Evolutionary conservation across 2,797 vertebrate species (phyloP), one percentile per base, ranked within the genome.

Genomic region (Cynodonichthys magdalenae): DNA sequence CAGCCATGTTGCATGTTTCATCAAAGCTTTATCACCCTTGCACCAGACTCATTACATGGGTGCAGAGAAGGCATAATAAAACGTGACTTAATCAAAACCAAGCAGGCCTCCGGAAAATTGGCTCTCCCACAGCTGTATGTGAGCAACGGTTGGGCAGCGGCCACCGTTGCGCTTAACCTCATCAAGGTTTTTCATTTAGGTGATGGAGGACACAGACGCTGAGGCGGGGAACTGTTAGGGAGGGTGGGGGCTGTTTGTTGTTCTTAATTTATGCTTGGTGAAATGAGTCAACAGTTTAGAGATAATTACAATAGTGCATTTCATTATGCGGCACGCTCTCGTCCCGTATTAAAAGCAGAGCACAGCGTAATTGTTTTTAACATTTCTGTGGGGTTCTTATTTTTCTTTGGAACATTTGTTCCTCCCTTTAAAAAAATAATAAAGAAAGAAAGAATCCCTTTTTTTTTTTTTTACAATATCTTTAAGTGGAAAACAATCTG

Each of bases 11-110:
- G 89, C 88, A 90, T 89, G 84, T 92, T 94, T 92, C 91, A 94
- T 95, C 92, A 93, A 85, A 61, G 85, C 87, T 90, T 94, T 93
- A 95, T 93, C 94, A 91, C 81, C 81, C 90, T 87, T 84, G 88
- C 31, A 57, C 79, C 92, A 89, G 92, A 90, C 89, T 91, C 92
- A 87, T 93, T 93, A 90, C 87, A 70, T 74, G 87, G 90, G 85
- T 68, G 71, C 66, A 90, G 92, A 87, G 88, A 82, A 77, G 77
- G 46, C 82, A 84, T 93, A 91, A 93, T 95, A 92, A 93, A 92
- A 89, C 71, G 86, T 84, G 89, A 93, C 94, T 92, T 94, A 95
- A 94, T 95, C 81, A 74, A 87, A 92, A 52, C 58, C 81, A 69
- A 92, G 84, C 89, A 91, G 90, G 57, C 78, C 81, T 53, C 75